Evolutionary conservation across 2,113 vertebrate genomes (phyloP), one percentile per base, ranked within the genome.

Genomic region (Sinocyclocheilus anophthalmus): DNA sequence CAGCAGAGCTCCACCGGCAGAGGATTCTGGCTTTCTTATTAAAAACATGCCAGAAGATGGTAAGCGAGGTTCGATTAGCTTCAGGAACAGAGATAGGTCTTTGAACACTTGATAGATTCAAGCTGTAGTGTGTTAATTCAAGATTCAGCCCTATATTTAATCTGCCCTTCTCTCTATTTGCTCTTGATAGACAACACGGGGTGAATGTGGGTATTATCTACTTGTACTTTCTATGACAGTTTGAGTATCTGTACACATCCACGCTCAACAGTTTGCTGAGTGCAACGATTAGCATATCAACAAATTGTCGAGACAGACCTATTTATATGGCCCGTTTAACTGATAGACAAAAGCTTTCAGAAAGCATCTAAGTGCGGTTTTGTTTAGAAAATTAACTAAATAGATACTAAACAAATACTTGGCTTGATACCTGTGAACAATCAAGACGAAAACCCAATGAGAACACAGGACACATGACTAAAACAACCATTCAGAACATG

Each of bases 21-120:
- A 48, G 42, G n/a, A 76, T 18, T 59, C 77, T 18, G 78, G 42
- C 24, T 72, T 72, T 10, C 65, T 72, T 83, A 70, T 83, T 30
- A 72, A 39, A 37, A 33, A 83, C 45, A 83, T 12, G 6, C 16
- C 24, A 72, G 48, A 72, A n/a, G 65, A 83, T 83, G 67, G 63
- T 42, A 82, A 82, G 80, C 3, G 18, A 82, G n/a, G n/a, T 82
- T 82, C n/a, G 59, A 45, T 63, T 42, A 26, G 57, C 78, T 81
- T n/a, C 22, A 81, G 37, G 78, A 26, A 65, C 16, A 24, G 78
- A 45, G 39, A 81, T 81, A 11, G 39, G 12, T 65, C 37, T 81
- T 61, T 45, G 37, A 81, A 45, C 59, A 65, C 72, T 39, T 48
- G 57, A 63, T 14, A 63, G 59, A 65, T 81, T 61, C 37, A 81